phyloP scores from a whole-genome alignment of 2,113 vertebrate species.

The Plecotus auritus region DNA sequence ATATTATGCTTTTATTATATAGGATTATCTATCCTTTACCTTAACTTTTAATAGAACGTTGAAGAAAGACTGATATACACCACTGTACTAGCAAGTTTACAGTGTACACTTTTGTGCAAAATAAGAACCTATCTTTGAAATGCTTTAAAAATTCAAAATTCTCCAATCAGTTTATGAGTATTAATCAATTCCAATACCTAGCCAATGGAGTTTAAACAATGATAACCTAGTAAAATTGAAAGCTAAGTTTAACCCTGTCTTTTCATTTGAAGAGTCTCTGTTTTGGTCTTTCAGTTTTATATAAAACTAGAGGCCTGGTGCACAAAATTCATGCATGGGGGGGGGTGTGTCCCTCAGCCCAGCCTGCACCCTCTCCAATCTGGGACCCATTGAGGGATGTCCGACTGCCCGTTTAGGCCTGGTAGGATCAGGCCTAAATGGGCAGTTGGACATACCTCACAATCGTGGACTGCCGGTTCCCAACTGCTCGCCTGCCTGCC shows the following conservation, averaged over 20 bases:
- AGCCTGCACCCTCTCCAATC: too few species aligned
- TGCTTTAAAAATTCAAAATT: constrained; percentile 34
- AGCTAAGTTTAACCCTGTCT: neutral
- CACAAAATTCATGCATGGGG: too few species aligned
- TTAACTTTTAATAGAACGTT: constrained; percentile 35
- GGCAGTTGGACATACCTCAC: too few species aligned
- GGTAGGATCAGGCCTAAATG: too few species aligned
- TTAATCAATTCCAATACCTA: neutral
- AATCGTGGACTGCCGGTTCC: too few species aligned
- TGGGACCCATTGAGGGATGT: too few species aligned
- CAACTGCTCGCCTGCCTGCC: too few species aligned
- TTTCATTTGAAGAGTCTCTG: neutral
- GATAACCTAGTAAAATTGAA: neutral
- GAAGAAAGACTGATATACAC: neutral
- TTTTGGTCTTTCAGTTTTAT: constrained; percentile 14
- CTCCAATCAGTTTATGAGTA: neutral
- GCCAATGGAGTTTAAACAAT: neutral
- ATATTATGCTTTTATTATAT: too few species aligned
- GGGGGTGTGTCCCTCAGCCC: too few species aligned
- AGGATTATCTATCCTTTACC: neutral
- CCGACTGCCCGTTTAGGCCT: too few species aligned
- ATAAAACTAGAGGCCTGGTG: neutral
- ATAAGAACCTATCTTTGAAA: constrained; percentile 16
- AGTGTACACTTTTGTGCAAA: neutral
- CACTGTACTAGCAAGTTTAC: neutral